Base-by-base conservation (phyloP, 2,797 vertebrate genomes). In the Morelia viridis region DNA sequence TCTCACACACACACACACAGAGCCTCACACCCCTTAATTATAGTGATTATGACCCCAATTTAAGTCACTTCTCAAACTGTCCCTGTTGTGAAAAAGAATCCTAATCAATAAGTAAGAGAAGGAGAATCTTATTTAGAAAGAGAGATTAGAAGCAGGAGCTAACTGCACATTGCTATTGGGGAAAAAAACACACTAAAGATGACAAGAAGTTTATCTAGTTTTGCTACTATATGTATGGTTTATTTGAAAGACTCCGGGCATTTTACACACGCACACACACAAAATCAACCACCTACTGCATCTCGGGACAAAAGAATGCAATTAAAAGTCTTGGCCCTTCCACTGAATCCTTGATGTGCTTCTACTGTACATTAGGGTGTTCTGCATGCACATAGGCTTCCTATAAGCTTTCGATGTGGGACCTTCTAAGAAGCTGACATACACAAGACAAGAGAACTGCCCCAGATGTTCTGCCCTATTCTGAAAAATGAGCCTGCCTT, bases 1-100 rank as follows among this genome's bases (percentile, higher is more conserved):
- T 17, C 1, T 4, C 60, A 1, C 0, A 0, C 50, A 9, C 50
- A 53, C 50, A 7, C 50, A 22, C 1, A 4, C 41, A 80, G 3
- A 24, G 11, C 76, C 0, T 11, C 22, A 24, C 41, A 46, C 19
- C 9, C 76, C 76, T 80, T 46, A 24, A 46, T 80, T 80, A 80
- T 22, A 46, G 41, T 80, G 76, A 80, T 80, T 46, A 80, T 80
- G 24, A 80, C 19, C 35, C 19, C 41, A 46, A 80, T 46, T 46
- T 80, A 46, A 80, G 19, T 80, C 1, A 0, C 76, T 24, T 80
- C 76, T 80, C 76, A 80, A 24, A 46, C 9, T 24, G 22, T 46
- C 41, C 41, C 24, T 46, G 76, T 35, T 80, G 41, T 24, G 41
- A 80, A 46, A 46, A 80, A 80, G 76, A 46, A 80, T 80, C 41